These are phyloP conservation scores for Drosophila persimilis DNA, from an alignment of 1,140 invertebrate species.

Conservation along the genomic window DNA sequence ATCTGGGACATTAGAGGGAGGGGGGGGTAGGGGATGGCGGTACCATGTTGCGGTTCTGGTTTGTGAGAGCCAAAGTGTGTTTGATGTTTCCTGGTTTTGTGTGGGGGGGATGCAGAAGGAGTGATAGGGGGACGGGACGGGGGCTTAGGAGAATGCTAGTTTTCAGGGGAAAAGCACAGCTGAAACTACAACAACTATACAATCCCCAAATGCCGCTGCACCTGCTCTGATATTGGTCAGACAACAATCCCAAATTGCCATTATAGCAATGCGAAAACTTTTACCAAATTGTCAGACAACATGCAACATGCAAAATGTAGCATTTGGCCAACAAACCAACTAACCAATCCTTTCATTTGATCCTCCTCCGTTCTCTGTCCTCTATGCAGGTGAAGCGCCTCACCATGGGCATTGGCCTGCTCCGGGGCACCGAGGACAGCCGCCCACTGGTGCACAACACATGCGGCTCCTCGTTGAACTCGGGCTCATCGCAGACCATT, in stretches of 20 bases:
- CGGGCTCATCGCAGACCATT: constrained; percentile 84
- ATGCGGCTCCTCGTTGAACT: constrained; percentile 84
- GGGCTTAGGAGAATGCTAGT: too few relatives aligned
- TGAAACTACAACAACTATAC: constrained; percentile 18
- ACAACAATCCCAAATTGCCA: constrained; percentile 53
- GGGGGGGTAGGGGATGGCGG: constrained; percentile 1
- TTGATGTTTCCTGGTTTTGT: constrained; percentile 63
- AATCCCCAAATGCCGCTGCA: constrained; percentile 35
- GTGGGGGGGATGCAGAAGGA: not conserved
- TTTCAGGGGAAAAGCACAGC: not conserved
- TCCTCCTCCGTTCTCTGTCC: not conserved
- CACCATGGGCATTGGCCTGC: constrained; percentile 81
- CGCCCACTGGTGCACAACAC: constrained; percentile 85
- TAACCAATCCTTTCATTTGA: too few relatives aligned
- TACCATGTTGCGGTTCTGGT: constrained; percentile 32
- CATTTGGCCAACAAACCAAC: not conserved
- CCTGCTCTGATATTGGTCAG: constrained; percentile 51
- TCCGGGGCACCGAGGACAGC: constrained; percentile 84
- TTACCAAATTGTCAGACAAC: constrained; percentile 62
- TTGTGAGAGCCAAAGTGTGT: constrained; percentile 65
- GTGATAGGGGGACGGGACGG: not conserved
- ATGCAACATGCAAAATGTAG: constrained; percentile 51
- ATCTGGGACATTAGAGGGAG: constrained; percentile 25
- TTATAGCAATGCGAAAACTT: constrained; percentile 65
- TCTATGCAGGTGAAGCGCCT: constrained; percentile 76